phyloP scores from a whole-genome alignment of 1,140 invertebrate species.

The Eriocheir sinensis region DNA sequence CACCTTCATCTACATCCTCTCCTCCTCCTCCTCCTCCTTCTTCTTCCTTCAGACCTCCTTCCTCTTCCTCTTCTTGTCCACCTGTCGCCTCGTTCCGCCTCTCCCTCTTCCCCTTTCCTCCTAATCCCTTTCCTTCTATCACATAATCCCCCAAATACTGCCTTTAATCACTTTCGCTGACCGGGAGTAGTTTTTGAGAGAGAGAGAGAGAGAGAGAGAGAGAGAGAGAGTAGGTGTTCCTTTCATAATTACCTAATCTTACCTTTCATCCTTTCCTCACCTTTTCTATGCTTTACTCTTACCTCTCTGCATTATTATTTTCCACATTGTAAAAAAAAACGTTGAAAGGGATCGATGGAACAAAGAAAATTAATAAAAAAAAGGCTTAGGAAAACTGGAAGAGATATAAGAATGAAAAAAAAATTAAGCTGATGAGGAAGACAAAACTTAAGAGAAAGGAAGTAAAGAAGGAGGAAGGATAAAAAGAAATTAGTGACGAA shows the following conservation, averaged over 20 bases:
- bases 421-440: too few species aligned
- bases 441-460: too few species aligned
- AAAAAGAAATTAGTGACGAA: too few species aligned
- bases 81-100: too few species aligned
- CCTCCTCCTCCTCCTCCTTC: too few species aligned
- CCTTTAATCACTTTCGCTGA: not conserved
- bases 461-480: not conserved
- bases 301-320: too few species aligned
- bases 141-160: not conserved
- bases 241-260: too few species aligned
- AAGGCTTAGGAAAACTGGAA: not conserved
- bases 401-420: not conserved
- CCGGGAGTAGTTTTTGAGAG: not conserved
- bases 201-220: constrained; percentile 4
- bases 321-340: too few species aligned
- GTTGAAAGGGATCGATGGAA: not conserved
- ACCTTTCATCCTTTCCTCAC: too few species aligned
- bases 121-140: not conserved
- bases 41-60: not conserved
- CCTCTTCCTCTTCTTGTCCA: too few species aligned
- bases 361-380: not conserved
- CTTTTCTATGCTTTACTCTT: too few species aligned
- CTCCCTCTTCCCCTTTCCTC: not conserved
- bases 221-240: constrained; percentile 8
- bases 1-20: too few species aligned